A percentile compares a stretch with the other conserved stretches of the same genome.
Evolutionary conservation across 2,797 vertebrate species (phyloP).

Genomic region (Rhynchonycteris naso): DNA sequence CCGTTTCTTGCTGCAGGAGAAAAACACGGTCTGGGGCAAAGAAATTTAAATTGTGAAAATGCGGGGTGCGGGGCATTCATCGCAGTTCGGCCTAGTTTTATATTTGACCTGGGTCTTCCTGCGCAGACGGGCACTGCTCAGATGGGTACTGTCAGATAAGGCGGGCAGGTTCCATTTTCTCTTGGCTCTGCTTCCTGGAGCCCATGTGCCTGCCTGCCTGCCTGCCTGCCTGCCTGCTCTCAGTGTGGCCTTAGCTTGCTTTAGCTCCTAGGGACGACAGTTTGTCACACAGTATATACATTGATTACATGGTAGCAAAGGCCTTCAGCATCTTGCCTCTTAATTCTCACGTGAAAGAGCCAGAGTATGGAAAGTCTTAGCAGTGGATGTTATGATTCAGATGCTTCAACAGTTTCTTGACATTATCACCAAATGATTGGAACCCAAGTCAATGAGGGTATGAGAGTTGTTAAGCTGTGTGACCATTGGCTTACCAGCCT

Average conservation of each 20-base stretch:
- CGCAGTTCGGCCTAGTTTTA: background rate
- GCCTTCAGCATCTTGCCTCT: background rate
- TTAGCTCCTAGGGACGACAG: background rate
- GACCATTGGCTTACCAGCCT: background rate
- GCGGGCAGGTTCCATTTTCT: background rate
- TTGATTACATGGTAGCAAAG: background rate
- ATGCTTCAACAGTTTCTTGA: background rate
- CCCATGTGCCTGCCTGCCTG: background rate
- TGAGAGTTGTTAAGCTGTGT: background rate
- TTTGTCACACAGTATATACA: background rate
- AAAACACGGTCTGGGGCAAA: background rate
- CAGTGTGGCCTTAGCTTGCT: background rate
- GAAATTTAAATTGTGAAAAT: background rate
- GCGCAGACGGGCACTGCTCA: rapidly evolving
- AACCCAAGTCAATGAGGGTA: background rate
- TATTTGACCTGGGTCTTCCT: background rate
- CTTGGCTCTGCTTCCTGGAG: background rate
- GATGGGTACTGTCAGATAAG: background rate
- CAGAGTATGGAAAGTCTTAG: background rate
- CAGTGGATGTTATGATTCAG: background rate
- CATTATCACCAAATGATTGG: background rate
- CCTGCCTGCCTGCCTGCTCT: background rate
- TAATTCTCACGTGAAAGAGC: background rate
- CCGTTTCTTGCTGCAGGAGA: background rate
- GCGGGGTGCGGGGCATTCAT: background rate